These are phyloP conservation scores for Drosophila jambulina DNA, from an alignment of 1,140 invertebrate genomes.

Conservation along the genomic window DNA sequence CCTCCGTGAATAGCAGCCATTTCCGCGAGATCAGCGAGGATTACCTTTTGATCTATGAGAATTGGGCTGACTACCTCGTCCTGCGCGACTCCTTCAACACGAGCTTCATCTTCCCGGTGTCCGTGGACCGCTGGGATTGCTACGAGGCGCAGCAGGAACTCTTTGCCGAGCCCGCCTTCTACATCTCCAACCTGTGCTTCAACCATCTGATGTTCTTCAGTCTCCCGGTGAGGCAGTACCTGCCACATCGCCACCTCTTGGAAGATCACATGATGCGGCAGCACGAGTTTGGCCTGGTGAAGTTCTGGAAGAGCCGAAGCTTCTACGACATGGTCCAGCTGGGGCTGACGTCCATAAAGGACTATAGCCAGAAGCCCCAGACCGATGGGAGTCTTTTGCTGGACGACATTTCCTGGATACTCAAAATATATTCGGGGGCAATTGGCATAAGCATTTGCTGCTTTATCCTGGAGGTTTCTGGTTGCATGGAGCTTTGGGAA, in stretches of 20 bases:
- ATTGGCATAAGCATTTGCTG: constrained; percentile 17
- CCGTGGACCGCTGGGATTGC: constrained; percentile 34
- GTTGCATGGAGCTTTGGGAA: background rate
- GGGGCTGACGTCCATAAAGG: background rate
- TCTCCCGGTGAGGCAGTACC: constrained; percentile 18
- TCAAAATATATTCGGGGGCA: constrained; percentile 16
- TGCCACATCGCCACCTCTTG: constrained; percentile 60
- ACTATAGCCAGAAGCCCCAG: constrained; percentile 11
- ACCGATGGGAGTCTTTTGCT: background rate
- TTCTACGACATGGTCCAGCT: constrained; percentile 52
- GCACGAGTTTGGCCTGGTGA: constrained; percentile 48
- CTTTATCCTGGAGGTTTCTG: constrained; percentile 35
- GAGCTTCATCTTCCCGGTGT: constrained; percentile 31
- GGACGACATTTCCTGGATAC: constrained; percentile 48
- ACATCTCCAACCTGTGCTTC: constrained; percentile 53
- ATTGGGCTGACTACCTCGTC: constrained; percentile 1
- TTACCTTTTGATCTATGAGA: constrained; percentile 1
- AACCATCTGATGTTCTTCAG: constrained; percentile 18
- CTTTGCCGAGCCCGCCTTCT: constrained; percentile 45
- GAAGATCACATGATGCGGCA: constrained; percentile 42
- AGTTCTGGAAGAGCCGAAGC: constrained; percentile 33
- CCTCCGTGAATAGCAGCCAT: background rate
- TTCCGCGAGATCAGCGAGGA: background rate
- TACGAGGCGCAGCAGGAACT: constrained; percentile 52
- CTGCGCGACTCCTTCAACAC: constrained; percentile 53